Evolutionary conservation across 2,888 invertebrate species (phyloP), one percentile per base, ranked within the genome.

Genomic region (Drosophila mulleri): DNA sequence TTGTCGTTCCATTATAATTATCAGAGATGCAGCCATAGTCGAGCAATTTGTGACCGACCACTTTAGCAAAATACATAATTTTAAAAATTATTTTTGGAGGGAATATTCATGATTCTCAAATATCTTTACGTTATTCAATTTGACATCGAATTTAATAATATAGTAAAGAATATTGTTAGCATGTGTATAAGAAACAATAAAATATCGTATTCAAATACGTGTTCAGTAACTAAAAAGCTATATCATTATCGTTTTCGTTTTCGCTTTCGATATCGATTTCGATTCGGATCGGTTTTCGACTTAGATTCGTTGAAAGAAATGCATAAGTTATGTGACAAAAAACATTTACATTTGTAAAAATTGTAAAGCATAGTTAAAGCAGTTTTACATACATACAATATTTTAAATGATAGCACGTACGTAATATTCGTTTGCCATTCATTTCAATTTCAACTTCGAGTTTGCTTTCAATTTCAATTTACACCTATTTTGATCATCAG

Each of bases 81-180:
- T 91, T 92, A 87, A 89, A 91, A 91, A 91, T 91, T 89, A 91
- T 89, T 80, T 91, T 84, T 91, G 91, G 92, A 91, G 91, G 92
- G 92, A 91, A 91, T 91, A 91, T 90, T 91, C 88, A 91, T 91
- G 91, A 91, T 83, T 87, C 68, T 76, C 67, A 85, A 85, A 87
- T 84, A 88, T 80, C 75, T 70, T 75, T 73, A 72, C 83, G 47
- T 72, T 78, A 67, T 78, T 84, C 61, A 63, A 56, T 72, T 81
- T 69, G 50, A 72, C 73, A 70, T 75, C 59, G 68, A 88, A 75
- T 71, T 65, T 63, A 74, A 73, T 65, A 73, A 73, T 65, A 73
- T 63, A 78, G 70, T 85, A 82, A 73, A 70, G 67, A 81, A 82
- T 66, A 82, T 66, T 44, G 52, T 47, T 74, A 67, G 65, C 67